Base-by-base conservation (phyloP, 2,113 vertebrate genomes). In the Nannobrachium achirus region DNA sequence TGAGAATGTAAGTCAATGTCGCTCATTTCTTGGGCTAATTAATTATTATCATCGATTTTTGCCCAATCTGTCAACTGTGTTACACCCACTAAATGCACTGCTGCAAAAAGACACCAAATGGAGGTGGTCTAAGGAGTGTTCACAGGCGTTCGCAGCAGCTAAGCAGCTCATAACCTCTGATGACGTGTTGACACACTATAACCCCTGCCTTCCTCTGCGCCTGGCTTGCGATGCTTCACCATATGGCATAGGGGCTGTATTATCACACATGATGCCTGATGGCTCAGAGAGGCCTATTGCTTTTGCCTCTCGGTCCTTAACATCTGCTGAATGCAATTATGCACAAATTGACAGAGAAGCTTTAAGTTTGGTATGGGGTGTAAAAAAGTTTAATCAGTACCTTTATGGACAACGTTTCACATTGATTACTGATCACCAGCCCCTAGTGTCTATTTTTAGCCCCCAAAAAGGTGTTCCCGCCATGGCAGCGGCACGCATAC, bases 11-110 rank as follows among this genome's bases (percentile, higher is more conserved):
- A 61, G 6, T n/a, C 69, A 73, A 8, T 10, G 49, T 3, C 7
- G 33, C 13, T 62, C 56, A 8, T 58, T 33, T 50, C 10, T 73
- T 25, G 56, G 66, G 5, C 66, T 73, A 38, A 46, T 69, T n/a
- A 78, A 73, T 41, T 64, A 68, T 19, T 69, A 69, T 19, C 11
- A 44, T 18, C 69, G 57, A 18, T 66, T 76, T 15, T 10, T 69
- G n/a, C 49, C 33, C 14, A 53, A 38, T 40, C 33, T 39, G 1
- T 51, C 53, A 9, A 50, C 45, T 7, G n/a, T 39, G 18, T 25
- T 56, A 4, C 25, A 38, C 18, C 52, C 41, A 5, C 18, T 58
- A 20, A 61, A 58, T 11, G 1, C 15, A 1, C 40, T 73, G 10
- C 50, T 69, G 52, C 59, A 62, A 33, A 38, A 15, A 2, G 25